Evolutionary conservation across 2,888 invertebrate species (phyloP), one percentile per base, ranked within the genome.

Genomic region (Mechanitis messenoides): DNA sequence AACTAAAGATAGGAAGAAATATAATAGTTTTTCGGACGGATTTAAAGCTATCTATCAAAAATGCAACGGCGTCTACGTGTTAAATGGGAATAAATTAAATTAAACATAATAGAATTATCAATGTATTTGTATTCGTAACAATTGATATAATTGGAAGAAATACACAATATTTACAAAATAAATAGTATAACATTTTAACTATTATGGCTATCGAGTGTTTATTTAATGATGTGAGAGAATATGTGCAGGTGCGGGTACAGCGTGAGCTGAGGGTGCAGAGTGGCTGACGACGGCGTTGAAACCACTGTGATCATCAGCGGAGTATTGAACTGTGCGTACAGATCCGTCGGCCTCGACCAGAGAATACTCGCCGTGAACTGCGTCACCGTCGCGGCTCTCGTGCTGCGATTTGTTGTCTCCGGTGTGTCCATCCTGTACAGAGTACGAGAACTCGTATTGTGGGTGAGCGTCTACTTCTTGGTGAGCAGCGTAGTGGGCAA

Each of bases 361-460:
- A 38, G 86, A 86, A 79, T 92, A 92, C 72, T 91, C 87, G 58
- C 79, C 80, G 59, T 77, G 74, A 67, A 79, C 80, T 33, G 63
- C 72, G 64, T 79, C 76, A 12, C 75, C 76, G 68, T 78, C 73
- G 59, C 76, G 75, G 63, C 66, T 66, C 62, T 76, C 77, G 64
- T 76, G 74, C 59, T 91, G 91, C 62, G 86, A 85, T 80, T 91
- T 91, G 76, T 89, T 85, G 79, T 91, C 91, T 42, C 91, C 91
- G 64, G 91, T 87, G 73, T 91, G 91, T 20, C 85, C 85, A 68
- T 92, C 92, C 62, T 91, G 85, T 31, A 90, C 91, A 11, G 91
- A 91, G 77, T 91, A 92, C n/a, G 90, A 84, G 80, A 84, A 91
- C 59, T 90, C 85, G 79, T 92, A 92, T 73, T 90, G 87, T 59